A percentile compares a stretch with the other conserved stretches of the same genome.
Evolutionary conservation across 2,888 invertebrate genomes (phyloP).

Genomic region (Itoplectis maculator): DNA sequence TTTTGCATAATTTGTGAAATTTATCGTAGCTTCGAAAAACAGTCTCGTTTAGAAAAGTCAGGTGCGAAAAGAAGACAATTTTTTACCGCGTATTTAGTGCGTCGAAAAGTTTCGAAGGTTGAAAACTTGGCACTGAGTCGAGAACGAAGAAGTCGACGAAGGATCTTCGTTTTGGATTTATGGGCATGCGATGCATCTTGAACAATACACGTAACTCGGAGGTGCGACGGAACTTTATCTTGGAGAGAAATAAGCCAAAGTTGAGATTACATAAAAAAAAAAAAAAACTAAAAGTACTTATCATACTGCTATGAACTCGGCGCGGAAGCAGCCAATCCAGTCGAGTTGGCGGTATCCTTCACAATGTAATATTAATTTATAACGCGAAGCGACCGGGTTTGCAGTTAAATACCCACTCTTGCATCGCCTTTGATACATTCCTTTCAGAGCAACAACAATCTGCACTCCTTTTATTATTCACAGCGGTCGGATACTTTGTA

Average conservation of each 20-base stretch:
- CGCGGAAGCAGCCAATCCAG: background rate
- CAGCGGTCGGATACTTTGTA: background rate
- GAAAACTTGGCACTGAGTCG: conserved; percentile 3
- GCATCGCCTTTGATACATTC: background rate
- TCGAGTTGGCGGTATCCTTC: background rate
- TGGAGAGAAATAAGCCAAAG: background rate
- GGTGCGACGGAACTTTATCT: background rate
- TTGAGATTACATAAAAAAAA: background rate
- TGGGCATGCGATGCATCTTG: background rate
- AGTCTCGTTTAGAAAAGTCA: background rate
- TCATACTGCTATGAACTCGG: background rate
- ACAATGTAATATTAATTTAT: conserved; percentile 24
- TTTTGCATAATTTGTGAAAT: too few relatives aligned
- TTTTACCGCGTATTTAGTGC: background rate
- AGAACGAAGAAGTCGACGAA: background rate
- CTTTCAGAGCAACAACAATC: background rate
- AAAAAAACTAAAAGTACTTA: conserved; percentile 5
- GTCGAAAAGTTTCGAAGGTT: conserved; percentile 4
- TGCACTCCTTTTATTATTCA: background rate
- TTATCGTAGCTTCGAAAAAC: background rate
- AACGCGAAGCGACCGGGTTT: background rate
- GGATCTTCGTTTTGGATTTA: background rate
- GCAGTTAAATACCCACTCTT: conserved; percentile 6
- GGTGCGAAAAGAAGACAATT: background rate
- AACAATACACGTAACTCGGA: background rate